Evolutionary conservation across 2,888 invertebrate species (phyloP).

Genomic region (Sinelater perroti): DNA sequence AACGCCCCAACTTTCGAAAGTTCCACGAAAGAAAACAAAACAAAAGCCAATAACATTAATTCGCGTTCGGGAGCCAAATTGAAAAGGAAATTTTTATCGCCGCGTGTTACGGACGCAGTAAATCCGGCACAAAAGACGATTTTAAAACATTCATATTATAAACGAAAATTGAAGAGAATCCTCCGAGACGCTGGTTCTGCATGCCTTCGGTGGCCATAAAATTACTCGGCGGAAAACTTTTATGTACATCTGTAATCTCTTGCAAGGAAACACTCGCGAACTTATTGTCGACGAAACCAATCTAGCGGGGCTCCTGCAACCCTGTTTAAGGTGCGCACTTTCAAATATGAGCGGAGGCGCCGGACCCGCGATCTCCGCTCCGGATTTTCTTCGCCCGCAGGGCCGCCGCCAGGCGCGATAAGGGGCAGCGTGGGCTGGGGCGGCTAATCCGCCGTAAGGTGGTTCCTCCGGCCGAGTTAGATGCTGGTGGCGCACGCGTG

Average conservation of each 20-base stretch:
- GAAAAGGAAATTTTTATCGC: constrained; percentile 1
- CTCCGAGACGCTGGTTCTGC: constrained; percentile 18
- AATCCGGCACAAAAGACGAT: constrained; percentile 17
- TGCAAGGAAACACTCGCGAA: constrained; percentile 20
- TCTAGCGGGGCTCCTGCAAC: neutral
- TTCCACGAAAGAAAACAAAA: no score
- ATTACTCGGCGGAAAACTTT: constrained; percentile 27
- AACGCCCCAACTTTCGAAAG: no score
- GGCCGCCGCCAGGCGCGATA: constrained; percentile 25
- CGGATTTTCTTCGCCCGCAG: constrained; percentile 18
- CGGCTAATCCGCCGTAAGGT: constrained; percentile 34
- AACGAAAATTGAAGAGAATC: constrained; percentile 27
- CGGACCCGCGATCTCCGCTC: constrained; percentile 12
- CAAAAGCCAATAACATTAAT: no score
- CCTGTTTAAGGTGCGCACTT: constrained; percentile 7
- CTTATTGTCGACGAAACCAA: constrained; percentile 14
- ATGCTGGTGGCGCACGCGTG: constrained; percentile 51
- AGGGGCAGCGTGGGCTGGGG: constrained; percentile 8
- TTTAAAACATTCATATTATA: constrained; percentile 28
- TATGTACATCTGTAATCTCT: constrained; percentile 20
- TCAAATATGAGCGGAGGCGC: constrained; percentile 21
- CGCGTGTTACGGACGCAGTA: constrained; percentile 1
- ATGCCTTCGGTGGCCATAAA: constrained; percentile 20
- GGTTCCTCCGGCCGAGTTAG: constrained; percentile 32
- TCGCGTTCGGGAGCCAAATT: no score